phyloP scores from a whole-genome alignment of 2,113 vertebrate species.

The Labrus mixtus region DNA sequence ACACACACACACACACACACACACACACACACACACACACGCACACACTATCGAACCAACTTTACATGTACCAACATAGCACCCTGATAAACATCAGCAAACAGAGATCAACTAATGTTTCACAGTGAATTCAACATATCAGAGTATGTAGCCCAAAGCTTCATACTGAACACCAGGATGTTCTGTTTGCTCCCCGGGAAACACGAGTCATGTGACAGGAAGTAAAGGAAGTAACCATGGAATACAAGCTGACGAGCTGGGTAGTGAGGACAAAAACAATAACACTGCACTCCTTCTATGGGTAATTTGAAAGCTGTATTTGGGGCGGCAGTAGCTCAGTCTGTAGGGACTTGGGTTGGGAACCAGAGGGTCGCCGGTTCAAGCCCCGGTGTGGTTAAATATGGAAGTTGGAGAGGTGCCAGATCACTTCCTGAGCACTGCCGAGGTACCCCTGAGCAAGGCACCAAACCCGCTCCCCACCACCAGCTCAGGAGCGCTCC shows the following conservation, averaged over 20 bases:
- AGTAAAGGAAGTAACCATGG: conserved; percentile 68
- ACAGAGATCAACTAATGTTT: neutral
- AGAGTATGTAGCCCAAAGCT: neutral
- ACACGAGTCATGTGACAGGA: conserved; percentile 73
- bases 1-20: too few relatives aligned
- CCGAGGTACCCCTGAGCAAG: too few relatives aligned
- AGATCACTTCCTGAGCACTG: too few relatives aligned
- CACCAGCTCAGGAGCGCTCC: too few relatives aligned
- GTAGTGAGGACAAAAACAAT: conserved; percentile 55
- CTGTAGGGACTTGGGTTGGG: too few relatives aligned
- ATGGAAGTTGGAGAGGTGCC: too few relatives aligned
- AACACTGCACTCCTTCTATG: conserved; percentile 46
- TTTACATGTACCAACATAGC: neutral
- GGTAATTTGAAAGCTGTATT: conserved; percentile 46
- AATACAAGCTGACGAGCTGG: conserved; percentile 49
- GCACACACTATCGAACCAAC: neutral
- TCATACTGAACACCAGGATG: conserved; percentile 27
- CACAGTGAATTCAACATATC: neutral
- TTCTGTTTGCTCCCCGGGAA: conserved; percentile 53
- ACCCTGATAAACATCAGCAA: neutral
- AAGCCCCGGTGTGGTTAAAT: too few relatives aligned
- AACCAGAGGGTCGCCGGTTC: too few relatives aligned
- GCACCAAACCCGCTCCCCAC: too few relatives aligned
- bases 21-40: neutral
- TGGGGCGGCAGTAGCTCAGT: too few relatives aligned